These are phyloP conservation scores for Tautogolabrus adspersus DNA, from an alignment of 2,113 vertebrate genomes.

Conservation along the genomic window DNA sequence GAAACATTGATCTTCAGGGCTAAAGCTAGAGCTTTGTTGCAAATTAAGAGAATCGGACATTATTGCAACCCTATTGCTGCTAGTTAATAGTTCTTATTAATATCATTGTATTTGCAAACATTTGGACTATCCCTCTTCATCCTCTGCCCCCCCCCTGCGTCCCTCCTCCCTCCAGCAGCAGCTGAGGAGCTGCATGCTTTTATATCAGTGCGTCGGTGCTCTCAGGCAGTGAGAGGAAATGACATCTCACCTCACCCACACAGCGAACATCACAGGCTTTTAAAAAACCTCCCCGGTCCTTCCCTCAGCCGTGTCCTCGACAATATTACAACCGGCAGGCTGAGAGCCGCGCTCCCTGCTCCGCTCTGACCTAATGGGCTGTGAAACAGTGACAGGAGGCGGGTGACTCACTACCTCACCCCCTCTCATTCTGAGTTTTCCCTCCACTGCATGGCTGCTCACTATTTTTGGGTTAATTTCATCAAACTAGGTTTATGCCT, in stretches of 20 bases:
- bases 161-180: conserved; percentile 32
- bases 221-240: conserved; percentile 59
- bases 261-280: conserved; percentile 61
- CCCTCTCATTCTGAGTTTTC: conserved; percentile 1
- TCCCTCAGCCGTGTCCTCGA: conserved; percentile 44
- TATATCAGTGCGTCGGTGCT: conserved; percentile 57
- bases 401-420: not conserved
- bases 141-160: conserved; percentile 8
- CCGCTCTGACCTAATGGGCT: conserved; percentile 70
- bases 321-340: conserved; percentile 48
- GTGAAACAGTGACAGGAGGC: conserved; percentile 28
- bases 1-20: no score
- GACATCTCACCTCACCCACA: conserved; percentile 69
- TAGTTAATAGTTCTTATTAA: not conserved
- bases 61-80: not conserved
- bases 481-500: not conserved
- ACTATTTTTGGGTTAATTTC: not conserved
- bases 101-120: not conserved
- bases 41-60: no score
- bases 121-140: not conserved
- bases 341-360: conserved; percentile 49
- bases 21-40: no score
- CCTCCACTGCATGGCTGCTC: not conserved
- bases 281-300: conserved; percentile 63
- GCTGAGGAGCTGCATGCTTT: conserved; percentile 41